A percentile compares a stretch with the other conserved stretches of the same genome.
Evolutionary conservation across 2,113 vertebrate genomes (phyloP).

Genomic region (Phalacrocorax pelagicus): DNA sequence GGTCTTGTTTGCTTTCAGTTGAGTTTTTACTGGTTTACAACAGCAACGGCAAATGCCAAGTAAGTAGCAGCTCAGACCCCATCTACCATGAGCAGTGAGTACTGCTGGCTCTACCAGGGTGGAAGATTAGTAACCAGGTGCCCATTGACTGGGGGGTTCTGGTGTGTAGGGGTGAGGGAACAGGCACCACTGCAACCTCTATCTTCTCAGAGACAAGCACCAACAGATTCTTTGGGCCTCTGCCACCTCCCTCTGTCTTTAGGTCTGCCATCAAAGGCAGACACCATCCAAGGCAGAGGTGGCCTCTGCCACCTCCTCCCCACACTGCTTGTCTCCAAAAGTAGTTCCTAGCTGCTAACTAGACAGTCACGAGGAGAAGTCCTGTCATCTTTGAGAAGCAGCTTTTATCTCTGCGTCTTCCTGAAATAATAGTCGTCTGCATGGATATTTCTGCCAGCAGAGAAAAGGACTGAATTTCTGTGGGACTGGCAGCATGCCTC

Average conservation of each 20-base stretch:
- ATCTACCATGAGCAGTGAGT: neutral
- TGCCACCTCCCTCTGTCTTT: neutral
- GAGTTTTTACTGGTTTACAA: neutral
- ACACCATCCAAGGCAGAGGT: too few species aligned
- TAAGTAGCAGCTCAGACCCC: neutral
- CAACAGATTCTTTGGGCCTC: neutral
- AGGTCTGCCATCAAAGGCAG: neutral
- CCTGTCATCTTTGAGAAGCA: neutral
- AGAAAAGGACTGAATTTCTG: neutral
- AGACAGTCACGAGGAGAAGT: neutral
- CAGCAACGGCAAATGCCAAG: neutral
- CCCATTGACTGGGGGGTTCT: neutral
- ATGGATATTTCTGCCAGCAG: neutral
- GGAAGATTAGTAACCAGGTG: neutral
- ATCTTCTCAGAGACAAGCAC: neutral
- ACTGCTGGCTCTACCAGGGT: neutral
- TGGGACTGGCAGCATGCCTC: neutral
- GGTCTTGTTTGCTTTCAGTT: neutral
- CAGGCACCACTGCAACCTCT: neutral
- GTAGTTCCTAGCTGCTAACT: neutral
- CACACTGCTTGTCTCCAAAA: neutral
- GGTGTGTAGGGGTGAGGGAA: neutral
- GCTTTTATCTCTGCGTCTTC: neutral
- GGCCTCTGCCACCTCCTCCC: neutral
- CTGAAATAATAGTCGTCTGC: neutral